Evolutionary conservation across 2,113 vertebrate genomes (phyloP).

Genomic region (Pelmatolapia mariae): DNA sequence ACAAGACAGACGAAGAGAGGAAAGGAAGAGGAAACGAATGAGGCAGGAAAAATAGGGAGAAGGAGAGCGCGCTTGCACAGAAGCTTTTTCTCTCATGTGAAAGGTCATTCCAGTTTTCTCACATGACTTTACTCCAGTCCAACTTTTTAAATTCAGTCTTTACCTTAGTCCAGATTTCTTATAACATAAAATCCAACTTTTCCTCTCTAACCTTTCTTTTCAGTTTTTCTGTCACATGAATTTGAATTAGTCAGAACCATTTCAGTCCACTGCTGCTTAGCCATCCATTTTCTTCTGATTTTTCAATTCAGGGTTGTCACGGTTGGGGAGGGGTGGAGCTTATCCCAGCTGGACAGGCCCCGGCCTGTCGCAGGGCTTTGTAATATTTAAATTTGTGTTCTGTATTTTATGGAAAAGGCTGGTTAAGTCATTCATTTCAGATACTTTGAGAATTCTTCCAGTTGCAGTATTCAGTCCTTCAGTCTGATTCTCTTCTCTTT

Average conservation of each 20-base stretch:
- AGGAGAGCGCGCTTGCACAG: not conserved
- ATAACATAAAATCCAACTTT: not conserved
- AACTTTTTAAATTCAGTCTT: not conserved
- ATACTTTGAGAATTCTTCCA: not conserved
- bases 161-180: not conserved
- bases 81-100: not conserved
- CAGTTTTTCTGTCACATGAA: not conserved
- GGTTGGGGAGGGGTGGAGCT: not conserved
- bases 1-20: not conserved
- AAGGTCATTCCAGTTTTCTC: not conserved
- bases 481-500: not conserved
- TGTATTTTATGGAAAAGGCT: not conserved
- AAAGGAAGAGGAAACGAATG: not conserved
- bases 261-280: not conserved
- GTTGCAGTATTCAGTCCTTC: not conserved
- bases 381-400: not conserved
- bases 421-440: not conserved
- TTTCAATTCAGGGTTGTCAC: accelerated
- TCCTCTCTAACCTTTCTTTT: not conserved
- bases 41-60: not conserved
- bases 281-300: not conserved
- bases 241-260: not conserved
- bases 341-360: not conserved
- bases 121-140: not conserved
- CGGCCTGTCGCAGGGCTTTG: accelerated